Conservation (phyloP, 2,113 vertebrate species). For the Balaeniceps rex region DNA sequence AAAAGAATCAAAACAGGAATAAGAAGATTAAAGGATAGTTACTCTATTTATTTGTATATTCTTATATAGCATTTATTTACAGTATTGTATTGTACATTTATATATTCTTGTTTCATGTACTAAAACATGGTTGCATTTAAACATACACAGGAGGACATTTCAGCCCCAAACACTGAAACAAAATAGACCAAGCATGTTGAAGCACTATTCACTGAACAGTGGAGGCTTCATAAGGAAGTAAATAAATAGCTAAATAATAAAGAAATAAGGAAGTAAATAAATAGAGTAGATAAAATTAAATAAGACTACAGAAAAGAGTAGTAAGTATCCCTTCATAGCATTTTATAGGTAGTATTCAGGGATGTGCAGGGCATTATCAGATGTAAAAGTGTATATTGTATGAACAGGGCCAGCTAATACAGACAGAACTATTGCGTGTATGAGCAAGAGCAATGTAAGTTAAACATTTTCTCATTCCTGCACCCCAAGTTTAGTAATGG, state of each 20-base stretch:
- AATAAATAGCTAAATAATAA: not conserved
- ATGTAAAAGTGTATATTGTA: not conserved
- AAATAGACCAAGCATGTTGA: not conserved
- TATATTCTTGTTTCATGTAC: not conserved
- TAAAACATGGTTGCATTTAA: not conserved
- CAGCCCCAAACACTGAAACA: not conserved
- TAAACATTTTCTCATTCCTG: not conserved
- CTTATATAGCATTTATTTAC: not conserved
- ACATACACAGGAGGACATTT: not conserved
- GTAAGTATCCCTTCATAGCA: not conserved
- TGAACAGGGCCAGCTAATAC: not conserved
- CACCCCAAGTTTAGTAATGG: not conserved
- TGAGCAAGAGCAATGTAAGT: not conserved
- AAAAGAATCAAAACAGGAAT: not conserved
- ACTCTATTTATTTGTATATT: not conserved
- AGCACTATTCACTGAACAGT: not conserved
- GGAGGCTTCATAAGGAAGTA: not conserved
- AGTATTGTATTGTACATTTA: not conserved
- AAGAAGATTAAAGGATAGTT: not conserved
- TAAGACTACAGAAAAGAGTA: not conserved
- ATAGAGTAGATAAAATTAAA: not conserved
- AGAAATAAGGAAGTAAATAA: not conserved
- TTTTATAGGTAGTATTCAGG: not conserved
- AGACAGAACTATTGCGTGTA: not conserved
- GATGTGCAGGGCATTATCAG: not conserved